A percentile compares a stretch with the other conserved stretches of the same genome.
These are phyloP conservation scores for Perca fluviatilis DNA, from an alignment of 2,113 vertebrate species.

Conservation along the genomic window DNA sequence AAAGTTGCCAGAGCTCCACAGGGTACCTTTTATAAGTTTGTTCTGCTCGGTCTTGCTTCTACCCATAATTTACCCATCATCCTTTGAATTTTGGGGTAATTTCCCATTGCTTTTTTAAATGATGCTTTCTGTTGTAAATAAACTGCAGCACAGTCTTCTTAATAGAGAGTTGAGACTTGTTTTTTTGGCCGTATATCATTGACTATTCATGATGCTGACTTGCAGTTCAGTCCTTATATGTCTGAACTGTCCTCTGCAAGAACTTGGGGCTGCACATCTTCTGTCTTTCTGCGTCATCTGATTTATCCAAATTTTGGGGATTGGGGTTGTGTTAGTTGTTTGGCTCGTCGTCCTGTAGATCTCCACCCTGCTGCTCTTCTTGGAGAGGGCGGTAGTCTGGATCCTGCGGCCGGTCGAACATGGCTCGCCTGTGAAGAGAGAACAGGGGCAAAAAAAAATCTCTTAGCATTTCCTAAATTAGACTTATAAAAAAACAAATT, in stretches of 20 bases:
- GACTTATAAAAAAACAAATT: neutral
- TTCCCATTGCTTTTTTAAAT: neutral
- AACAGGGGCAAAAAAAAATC: neutral
- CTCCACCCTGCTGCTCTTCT: slow-evolving; percentile 18
- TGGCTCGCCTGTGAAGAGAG: slow-evolving; percentile 16
- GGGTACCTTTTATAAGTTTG: neutral
- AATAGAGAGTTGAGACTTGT: no score
- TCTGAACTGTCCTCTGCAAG: neutral
- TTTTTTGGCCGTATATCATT: no score
- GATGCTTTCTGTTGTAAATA: neutral
- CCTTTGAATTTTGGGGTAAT: neutral
- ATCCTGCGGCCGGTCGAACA: slow-evolving; percentile 44
- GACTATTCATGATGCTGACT: neutral
- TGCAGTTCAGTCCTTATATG: neutral
- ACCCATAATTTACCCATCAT: neutral
- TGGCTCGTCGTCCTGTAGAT: neutral
- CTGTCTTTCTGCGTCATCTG: neutral
- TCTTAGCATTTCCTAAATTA: neutral
- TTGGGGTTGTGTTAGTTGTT: neutral
- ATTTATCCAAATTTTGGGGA: neutral
- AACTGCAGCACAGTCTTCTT: no score
- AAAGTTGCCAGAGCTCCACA: neutral
- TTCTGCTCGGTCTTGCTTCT: neutral
- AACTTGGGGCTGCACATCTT: neutral
- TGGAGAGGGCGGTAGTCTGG: slow-evolving; percentile 12